Base-by-base conservation (phyloP, 2,888 invertebrate genomes). In the Rhagophthalmus giganteus region DNA sequence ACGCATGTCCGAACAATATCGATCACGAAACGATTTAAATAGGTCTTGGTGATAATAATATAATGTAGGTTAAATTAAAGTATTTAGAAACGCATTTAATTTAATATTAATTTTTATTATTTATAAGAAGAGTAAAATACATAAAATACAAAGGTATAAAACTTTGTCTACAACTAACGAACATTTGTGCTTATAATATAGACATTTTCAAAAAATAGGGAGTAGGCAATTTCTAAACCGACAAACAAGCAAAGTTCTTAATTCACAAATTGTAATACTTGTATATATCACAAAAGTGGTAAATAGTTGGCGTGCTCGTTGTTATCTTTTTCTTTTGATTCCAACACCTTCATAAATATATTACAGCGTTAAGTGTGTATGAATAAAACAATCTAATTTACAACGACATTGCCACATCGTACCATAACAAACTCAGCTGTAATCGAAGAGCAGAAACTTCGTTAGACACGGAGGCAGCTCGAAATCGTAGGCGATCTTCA, bases 391-490 rank as follows among this genome's bases (percentile, higher is more conserved):
- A 20, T 20, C 20, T 20, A 20, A 20, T 7, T n/a, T n/a, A n/a
- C n/a, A n/a, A n/a, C n/a, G n/a, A n/a, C n/a, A n/a, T n/a, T n/a
- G n/a, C n/a, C n/a, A 24, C 5, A 24, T 6, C 7, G 24, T 5
- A 24, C 6, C 24, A 7, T 5, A 24, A 12, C 2, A n/a, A 8
- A 27, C 40, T 71, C 79, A 81, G 65, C 79, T 77, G 60, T 79
- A 85, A 59, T 88, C 85, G 68, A 86, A 88, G 37, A 85, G 76
- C 26, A 89, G 73, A 64, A 87, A 88, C 58, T 82, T 80, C 55
- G 82, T 82, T 37, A 89, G 76, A 33, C 81, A 80, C 49, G 74
- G 78, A 0, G 89, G 88, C 16, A 89, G 65, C 33, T 85, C 85
- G 16, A 88, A 76, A 24, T 78, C 75, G 10, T 78, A 74, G 0